phyloP scores from a whole-genome alignment of 1,140 invertebrate species.

The Pemphigus obesinymphae region DNA sequence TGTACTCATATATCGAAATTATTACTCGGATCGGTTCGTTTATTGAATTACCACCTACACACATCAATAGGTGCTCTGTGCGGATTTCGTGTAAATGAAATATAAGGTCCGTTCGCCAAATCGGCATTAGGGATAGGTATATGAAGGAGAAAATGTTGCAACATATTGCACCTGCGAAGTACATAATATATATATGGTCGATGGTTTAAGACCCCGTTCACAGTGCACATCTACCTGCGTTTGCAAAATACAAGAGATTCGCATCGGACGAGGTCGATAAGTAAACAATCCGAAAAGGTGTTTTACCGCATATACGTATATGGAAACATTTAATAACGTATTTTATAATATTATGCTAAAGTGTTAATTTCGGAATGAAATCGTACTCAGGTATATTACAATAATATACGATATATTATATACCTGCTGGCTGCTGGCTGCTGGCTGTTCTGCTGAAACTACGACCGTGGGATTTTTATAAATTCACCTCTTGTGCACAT shows the following conservation, averaged over 20 bases:
- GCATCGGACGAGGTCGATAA: no score
- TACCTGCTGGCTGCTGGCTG: not conserved
- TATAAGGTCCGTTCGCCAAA: not conserved
- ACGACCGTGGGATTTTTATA: not conserved
- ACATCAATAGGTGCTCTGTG: no score
- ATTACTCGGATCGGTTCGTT: not conserved
- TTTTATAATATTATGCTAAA: not conserved
- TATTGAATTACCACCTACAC: slow-evolving; percentile 10
- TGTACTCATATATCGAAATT: not conserved
- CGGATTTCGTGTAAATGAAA: not conserved
- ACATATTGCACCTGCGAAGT: no score
- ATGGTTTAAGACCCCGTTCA: no score
- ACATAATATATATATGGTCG: not conserved
- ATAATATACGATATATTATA: not conserved
- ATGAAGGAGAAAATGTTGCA: no score
- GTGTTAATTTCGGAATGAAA: not conserved
- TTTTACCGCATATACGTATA: not conserved
- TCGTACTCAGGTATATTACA: not conserved
- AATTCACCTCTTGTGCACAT: not conserved
- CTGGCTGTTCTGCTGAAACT: not conserved
- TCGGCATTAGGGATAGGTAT: no score
- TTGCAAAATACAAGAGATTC: not conserved
- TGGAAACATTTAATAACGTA: not conserved
- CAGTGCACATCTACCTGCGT: not conserved
- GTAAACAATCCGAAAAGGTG: not conserved